Evolutionary conservation across 2,113 vertebrate species (phyloP), one percentile per base, ranked within the genome.

Genomic region (Pygoscelis adeliae): DNA sequence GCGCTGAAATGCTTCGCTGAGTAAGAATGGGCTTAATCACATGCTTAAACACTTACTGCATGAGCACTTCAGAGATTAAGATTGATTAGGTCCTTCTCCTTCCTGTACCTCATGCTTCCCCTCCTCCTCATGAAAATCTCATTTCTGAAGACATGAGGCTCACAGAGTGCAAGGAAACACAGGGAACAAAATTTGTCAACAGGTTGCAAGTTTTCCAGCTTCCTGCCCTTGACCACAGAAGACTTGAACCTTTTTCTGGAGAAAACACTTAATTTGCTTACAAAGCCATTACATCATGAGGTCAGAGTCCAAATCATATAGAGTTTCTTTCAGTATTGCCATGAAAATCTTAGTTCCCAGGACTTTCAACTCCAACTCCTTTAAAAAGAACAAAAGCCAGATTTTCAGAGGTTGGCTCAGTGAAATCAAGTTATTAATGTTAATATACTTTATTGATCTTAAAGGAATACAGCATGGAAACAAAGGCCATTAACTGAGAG

Each of bases 391-490:
- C 47, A 90, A 92, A 94, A 93, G 53, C 27, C 88, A 97, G 76
- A 84, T 84, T 95, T 95, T 90, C 72, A 88, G 80, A 90, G 65
- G 61, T 92, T 84, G 86, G 89, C 34, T 93, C 83, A 67, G 29
- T 71, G 83, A 81, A 73, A 89, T 73, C n/a, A 74, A 86, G 72
- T 79, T 84, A 82, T 79, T 91, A 93, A 89, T 52, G 52, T 91
- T 74, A 93, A 95, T 84, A 71, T 34, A 92, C 77, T 97, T 97
- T 97, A 96, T 97, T 97, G 89, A 95, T 95, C 92, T 79, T 92
- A 89, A 96, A 93, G 83, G 65, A 91, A 96, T 95, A 97, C 95
- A 97, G 71, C 83, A 95, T 65, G 76, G 92, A 96, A 92, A 97
- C 72, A 92, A 97, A 95, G n/a, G 80, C 59, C 55, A 79, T 93